These are phyloP conservation scores for Danionella cerebrum DNA, from an alignment of 2,113 vertebrate species.

Conservation along the genomic window DNA sequence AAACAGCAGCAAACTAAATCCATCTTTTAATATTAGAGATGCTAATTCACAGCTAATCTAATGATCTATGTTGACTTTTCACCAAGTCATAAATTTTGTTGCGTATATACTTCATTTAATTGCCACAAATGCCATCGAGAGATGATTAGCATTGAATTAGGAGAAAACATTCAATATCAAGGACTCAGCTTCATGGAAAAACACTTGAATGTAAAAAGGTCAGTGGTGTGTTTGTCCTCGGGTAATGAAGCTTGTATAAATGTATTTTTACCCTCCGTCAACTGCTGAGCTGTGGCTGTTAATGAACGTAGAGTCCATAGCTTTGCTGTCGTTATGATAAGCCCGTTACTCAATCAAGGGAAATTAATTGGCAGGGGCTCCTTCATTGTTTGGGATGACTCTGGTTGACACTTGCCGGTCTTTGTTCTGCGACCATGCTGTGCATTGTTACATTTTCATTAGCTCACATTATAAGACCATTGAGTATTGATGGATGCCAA, in stretches of 20 bases:
- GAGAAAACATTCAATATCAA: too few species aligned
- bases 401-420: background rate
- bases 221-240: background rate
- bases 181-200: background rate
- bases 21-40: too few species aligned
- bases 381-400: background rate
- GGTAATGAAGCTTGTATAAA: background rate
- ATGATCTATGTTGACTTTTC: too few species aligned
- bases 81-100: too few species aligned
- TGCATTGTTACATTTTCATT: background rate
- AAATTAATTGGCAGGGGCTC: background rate
- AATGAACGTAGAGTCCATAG: background rate
- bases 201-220: too few species aligned
- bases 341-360: background rate
- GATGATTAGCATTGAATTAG: too few species aligned
- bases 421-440: background rate
- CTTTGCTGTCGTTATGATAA: background rate
- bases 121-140: background rate
- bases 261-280: background rate
- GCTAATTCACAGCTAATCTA: too few species aligned
- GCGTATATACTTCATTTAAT: too few species aligned
- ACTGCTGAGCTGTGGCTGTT: background rate
- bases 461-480: background rate
- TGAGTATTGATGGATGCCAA: background rate
- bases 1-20: too few species aligned